Evolutionary conservation across 1,140 invertebrate species (phyloP).

Genomic region (Dryas iulia): DNA sequence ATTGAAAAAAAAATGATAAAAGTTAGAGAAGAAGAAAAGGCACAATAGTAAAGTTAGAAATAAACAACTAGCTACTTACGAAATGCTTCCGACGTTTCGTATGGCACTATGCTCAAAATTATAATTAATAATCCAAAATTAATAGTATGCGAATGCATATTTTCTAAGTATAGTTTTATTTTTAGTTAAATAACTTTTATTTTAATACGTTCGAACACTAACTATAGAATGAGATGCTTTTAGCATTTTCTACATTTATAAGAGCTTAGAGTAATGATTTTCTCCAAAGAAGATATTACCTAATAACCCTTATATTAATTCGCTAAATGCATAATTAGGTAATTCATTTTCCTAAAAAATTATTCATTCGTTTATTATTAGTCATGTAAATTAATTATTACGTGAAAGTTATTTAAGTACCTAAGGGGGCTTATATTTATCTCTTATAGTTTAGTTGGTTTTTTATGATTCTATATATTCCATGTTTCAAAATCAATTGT

Average conservation of each 20-base stretch:
- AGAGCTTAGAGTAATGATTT: not conserved
- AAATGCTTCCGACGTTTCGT: not conserved
- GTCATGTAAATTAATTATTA: too few species aligned
- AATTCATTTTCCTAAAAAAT: too few species aligned
- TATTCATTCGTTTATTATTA: too few species aligned
- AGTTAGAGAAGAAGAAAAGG: not conserved
- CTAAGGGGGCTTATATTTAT: too few species aligned
- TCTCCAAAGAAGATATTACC: not conserved
- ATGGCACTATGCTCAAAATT: not conserved
- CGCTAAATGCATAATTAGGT: not conserved
- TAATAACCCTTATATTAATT: not conserved
- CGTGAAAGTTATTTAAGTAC: too few species aligned
- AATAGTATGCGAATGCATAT: not conserved
- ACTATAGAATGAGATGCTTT: not conserved
- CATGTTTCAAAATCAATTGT: too few species aligned
- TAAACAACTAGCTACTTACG: constrained; percentile 12
- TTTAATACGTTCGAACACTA: not conserved
- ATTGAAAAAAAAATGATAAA: not conserved
- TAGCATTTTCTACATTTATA: not conserved
- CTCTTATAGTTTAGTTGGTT: too few species aligned
- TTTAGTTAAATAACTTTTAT: not conserved
- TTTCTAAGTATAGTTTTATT: not conserved
- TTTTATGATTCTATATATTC: too few species aligned
- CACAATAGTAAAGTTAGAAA: not conserved
- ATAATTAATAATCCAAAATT: not conserved